Base-by-base conservation (phyloP, 2,113 vertebrate species). In the Corythornis cristatus region DNA sequence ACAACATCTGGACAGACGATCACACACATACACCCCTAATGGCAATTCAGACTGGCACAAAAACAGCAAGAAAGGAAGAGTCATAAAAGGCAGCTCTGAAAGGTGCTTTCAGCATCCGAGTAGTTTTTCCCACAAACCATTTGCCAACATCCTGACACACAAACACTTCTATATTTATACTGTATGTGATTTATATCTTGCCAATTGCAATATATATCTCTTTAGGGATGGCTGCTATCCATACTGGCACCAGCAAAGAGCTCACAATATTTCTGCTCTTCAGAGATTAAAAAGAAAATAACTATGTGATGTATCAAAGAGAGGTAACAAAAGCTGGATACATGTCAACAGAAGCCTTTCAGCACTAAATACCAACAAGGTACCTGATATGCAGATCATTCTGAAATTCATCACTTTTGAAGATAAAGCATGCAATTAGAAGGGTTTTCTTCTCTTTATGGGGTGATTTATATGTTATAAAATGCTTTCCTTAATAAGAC, bases 131-230 rank as follows among this genome's bases (percentile, higher is more conserved):
- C 84, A 89, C 72, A 94, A 83, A 87, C 56, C 50, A 80, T 60
- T 91, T 92, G 91, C 94, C 96, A 96, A 93, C 91, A 94, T 94
- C 91, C 82, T 95, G 89, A 95, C 95, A 94, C 48, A 89, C 51
- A 94, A 96, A 93, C 94, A 95, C 95, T 95, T 93, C 91, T 95
- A 89, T 92, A 94, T 96, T 93, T 96, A 86, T 84, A 88, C 51
- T 35, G 58, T 73, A 66, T 61, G 79, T 88, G 95, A 96, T 96
- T 96, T 95, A 89, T 95, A 95, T 95, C 94, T 94, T 95, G 96
- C 95, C 96, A 96, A 53, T 92, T 96, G 95, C 91, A 96, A 89
- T 93, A 92, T 71, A 92, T 1, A 0, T 95, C 79, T 93, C 89
- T 94, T 95, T 83, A 94, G 64, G 75, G 93, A 96, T 94, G 95